Conservation (phyloP, 2,113 vertebrate genomes). For the Hyla sarda region DNA sequence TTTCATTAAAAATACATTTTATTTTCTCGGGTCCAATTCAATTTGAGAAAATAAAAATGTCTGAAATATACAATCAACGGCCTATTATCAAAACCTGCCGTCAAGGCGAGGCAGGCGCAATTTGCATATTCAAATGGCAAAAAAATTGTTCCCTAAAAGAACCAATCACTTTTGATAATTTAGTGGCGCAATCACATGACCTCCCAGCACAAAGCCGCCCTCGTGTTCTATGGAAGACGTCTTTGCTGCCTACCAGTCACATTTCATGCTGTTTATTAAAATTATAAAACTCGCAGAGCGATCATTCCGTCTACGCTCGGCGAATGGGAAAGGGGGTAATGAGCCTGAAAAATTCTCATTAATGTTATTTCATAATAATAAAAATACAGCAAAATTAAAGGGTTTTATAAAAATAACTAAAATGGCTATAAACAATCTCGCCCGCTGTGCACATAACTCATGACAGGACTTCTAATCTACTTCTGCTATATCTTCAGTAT, state of each 20-base stretch:
- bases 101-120: background rate
- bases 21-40: conserved; percentile 17
- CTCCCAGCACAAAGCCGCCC: background rate
- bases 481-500: background rate
- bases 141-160: background rate
- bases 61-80: conserved; percentile 27
- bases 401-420: conserved; percentile 24
- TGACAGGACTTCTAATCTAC: background rate
- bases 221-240: background rate
- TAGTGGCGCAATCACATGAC: background rate
- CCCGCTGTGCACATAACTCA: background rate
- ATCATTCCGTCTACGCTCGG: conserved; percentile 6
- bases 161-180: conserved; percentile 6
- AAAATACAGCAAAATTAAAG: conserved; percentile 21
- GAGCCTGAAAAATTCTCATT: conserved; percentile 47
- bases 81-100: conserved; percentile 30
- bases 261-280: conserved; percentile 40
- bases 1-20: conserved; percentile 55
- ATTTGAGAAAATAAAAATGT: conserved; percentile 33
- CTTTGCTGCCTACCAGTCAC: background rate
- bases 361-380: conserved; percentile 4
- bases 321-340: conserved; percentile 30
- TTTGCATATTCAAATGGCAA: conserved; percentile 46
- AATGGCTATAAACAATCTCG: conserved; percentile 19
- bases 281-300: conserved; percentile 5